These are phyloP conservation scores for Sialis fuliginosa DNA, from an alignment of 2,888 invertebrate genomes.

Conservation along the genomic window DNA sequence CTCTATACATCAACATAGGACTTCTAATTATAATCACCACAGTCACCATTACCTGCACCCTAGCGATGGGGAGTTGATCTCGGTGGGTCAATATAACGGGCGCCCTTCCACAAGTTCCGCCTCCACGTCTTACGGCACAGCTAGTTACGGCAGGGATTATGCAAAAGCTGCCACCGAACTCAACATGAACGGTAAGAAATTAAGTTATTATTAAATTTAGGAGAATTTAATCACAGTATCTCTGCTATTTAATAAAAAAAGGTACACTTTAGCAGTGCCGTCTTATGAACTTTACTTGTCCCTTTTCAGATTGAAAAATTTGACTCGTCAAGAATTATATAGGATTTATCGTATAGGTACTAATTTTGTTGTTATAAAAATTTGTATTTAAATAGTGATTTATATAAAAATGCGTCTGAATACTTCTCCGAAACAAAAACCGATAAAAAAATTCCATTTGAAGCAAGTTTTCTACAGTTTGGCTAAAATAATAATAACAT, in stretches of 20 bases:
- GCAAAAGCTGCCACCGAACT: constrained; percentile 49
- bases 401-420: not conserved
- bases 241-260: not conserved
- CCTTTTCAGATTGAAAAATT: not conserved
- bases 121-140: constrained; percentile 31
- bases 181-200: constrained; percentile 47
- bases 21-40: constrained; percentile 51
- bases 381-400: too few relatives aligned
- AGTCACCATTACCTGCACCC: constrained; percentile 38
- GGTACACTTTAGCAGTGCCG: not conserved
- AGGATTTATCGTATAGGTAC: too few relatives aligned
- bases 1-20: constrained; percentile 66
- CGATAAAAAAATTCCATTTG: too few relatives aligned
- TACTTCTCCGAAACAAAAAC: too few relatives aligned
- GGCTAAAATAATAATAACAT: too few relatives aligned
- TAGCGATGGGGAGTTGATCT: constrained; percentile 34
- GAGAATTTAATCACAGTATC: not conserved
- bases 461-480: too few relatives aligned
- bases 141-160: constrained; percentile 28
- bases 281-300: not conserved
- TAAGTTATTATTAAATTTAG: not conserved
- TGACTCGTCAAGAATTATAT: not conserved
- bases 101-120: constrained; percentile 40
- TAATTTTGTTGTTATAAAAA: too few relatives aligned
- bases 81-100: constrained; percentile 35